Percentiles rank a stretch among this genome's conserved stretches.
These are phyloP conservation scores for Tineola bisselliella DNA, from an alignment of 2,888 invertebrate genomes.

Conservation along the genomic window DNA sequence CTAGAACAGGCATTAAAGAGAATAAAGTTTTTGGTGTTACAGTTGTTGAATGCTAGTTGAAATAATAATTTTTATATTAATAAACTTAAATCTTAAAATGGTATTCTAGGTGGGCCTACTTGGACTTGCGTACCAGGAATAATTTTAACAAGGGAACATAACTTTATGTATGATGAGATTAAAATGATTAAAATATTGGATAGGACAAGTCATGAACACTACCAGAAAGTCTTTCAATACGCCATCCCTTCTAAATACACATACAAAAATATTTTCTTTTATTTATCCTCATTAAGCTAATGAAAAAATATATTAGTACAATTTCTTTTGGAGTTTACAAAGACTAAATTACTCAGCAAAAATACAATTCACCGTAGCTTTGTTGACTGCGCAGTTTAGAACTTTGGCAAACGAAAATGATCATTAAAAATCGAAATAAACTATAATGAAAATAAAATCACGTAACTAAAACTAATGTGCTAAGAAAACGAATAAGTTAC, in stretches of 20 bases:
- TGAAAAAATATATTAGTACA: neutral
- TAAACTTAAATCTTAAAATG: constrained; percentile 24
- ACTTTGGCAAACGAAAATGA: constrained; percentile 26
- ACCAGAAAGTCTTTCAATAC: neutral
- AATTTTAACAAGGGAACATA: neutral
- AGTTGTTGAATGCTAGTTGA: neutral
- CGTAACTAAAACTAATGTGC: constrained; percentile 10
- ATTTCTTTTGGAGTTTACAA: neutral
- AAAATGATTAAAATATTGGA: neutral
- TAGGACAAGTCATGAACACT: neutral
- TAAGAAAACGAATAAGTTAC: constrained; percentile 14
- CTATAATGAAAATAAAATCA: constrained; percentile 10
- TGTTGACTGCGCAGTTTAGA: constrained; percentile 17
- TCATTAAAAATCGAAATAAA: neutral
- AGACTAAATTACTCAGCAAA: neutral
- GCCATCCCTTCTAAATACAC: neutral
- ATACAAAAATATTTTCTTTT: constrained; percentile 63
- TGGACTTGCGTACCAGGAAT: neutral
- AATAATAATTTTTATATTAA: constrained; percentile 6
- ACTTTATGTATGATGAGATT: neutral
- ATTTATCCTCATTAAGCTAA: constrained; percentile 20
- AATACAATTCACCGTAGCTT: neutral
- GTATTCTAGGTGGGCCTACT: constrained; percentile 57
- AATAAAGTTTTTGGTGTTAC: neutral
- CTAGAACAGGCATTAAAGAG: neutral